A percentile compares a stretch with the other conserved stretches of the same genome.
phyloP scores from a whole-genome alignment of 1,140 invertebrate species.

The Oedothorax gibbosus region DNA sequence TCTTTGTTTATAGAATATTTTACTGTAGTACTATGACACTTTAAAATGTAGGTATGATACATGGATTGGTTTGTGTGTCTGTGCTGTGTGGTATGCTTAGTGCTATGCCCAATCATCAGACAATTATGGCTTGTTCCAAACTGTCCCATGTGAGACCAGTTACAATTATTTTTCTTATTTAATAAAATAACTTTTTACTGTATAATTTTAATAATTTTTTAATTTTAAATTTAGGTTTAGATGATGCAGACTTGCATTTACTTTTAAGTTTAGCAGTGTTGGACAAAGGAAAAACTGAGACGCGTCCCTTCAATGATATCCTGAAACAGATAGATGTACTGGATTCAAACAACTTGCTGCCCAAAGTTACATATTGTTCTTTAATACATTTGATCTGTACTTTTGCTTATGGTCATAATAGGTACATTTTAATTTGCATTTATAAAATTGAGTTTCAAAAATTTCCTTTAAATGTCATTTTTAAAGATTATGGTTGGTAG shows the following conservation, averaged over 20 bases:
- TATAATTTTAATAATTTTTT: constrained; percentile 3
- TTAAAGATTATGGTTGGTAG: background rate
- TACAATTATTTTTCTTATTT: too few species aligned
- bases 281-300: background rate
- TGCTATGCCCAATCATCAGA: background rate
- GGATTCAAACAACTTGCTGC: constrained; percentile 17
- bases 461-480: background rate
- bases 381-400: constrained; percentile 25
- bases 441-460: background rate
- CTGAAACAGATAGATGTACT: constrained; percentile 6
- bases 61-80: too few species aligned
- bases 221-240: constrained; percentile 31
- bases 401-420: constrained; percentile 34
- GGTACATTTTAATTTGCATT: constrained; percentile 17
- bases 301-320: background rate
- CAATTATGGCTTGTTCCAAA: background rate
- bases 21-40: too few species aligned
- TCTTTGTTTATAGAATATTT: too few species aligned
- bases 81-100: background rate
- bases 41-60: too few species aligned
- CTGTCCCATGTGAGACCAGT: too few species aligned
- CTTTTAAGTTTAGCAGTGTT: constrained; percentile 17
- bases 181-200: background rate
- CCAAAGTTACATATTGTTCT: constrained; percentile 38
- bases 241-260: constrained; percentile 51